phyloP scores from a whole-genome alignment of 2,888 invertebrate species.

The Eupelmus urozonus region DNA sequence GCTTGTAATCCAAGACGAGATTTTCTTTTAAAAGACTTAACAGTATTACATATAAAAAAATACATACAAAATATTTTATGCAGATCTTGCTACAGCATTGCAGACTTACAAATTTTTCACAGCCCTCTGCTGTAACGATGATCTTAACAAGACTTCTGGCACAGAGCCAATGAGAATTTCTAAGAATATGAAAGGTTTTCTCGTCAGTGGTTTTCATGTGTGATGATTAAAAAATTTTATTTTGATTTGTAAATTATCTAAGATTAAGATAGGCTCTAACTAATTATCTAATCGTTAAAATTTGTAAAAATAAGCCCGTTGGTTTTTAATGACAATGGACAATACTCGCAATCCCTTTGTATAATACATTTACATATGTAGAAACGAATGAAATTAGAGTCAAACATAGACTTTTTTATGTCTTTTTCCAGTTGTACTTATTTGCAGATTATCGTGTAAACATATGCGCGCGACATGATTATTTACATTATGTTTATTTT shows the following conservation, averaged over 20 bases:
- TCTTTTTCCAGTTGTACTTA: conserved; percentile 61
- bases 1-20: conserved; percentile 57
- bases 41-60: conserved; percentile 58
- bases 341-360: conserved; percentile 71
- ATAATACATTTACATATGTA: conserved; percentile 65
- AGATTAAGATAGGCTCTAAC: conserved; percentile 44
- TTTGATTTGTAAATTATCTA: conserved; percentile 56
- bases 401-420: conserved; percentile 50
- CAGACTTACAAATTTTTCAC: conserved; percentile 42
- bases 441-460: conserved; percentile 58
- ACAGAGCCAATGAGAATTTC: conserved; percentile 37
- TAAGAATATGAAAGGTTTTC: conserved; percentile 41
- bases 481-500: conserved; percentile 60
- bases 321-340: conserved; percentile 68
- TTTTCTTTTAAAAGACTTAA: conserved; percentile 60
- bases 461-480: conserved; percentile 29
- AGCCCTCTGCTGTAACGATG: conserved; percentile 37
- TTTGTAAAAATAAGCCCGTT: conserved; percentile 57
- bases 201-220: conserved; percentile 45
- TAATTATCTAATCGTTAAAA: conserved; percentile 50
- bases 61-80: conserved; percentile 54
- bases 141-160: conserved; percentile 51
- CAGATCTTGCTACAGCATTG: conserved; percentile 45
- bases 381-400: conserved; percentile 57
- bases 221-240: conserved; percentile 53